A percentile compares a stretch with the other conserved stretches of the same genome.
These are phyloP conservation scores for Diachasma alloeum DNA, from an alignment of 1,140 invertebrate genomes.

Conservation along the genomic window DNA sequence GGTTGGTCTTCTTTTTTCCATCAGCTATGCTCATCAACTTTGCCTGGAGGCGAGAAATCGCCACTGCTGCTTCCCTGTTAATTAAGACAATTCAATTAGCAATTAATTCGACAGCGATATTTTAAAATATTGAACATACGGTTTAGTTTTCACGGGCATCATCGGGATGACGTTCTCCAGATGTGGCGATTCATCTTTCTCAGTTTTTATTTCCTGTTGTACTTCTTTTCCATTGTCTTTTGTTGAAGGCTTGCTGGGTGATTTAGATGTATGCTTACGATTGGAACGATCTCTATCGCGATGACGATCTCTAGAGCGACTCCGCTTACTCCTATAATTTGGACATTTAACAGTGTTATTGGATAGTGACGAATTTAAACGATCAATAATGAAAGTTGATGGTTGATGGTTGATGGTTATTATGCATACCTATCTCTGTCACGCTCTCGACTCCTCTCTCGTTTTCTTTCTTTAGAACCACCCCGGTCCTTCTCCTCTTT, in stretches of 20 bases:
- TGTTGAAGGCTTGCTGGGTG: constrained; percentile 53
- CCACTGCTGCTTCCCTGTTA: constrained; percentile 61
- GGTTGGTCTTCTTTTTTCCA: constrained; percentile 61
- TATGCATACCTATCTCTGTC: constrained; percentile 61
- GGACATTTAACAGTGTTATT: constrained; percentile 22
- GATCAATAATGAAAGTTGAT: not conserved
- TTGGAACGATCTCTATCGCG: constrained; percentile 62
- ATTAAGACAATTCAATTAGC: not conserved
- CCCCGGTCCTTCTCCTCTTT: constrained; percentile 61
- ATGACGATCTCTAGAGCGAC: constrained; percentile 64
- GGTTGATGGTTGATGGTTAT: too few relatives aligned
- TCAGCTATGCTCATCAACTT: constrained; percentile 70
- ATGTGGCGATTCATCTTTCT: constrained; percentile 59
- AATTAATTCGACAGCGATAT: too few relatives aligned
- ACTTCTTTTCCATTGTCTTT: constrained; percentile 58
- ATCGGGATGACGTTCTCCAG: constrained; percentile 58
- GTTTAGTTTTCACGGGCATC: constrained; percentile 61
- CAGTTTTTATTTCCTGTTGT: constrained; percentile 50
- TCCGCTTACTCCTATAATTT: constrained; percentile 61
- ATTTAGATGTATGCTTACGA: constrained; percentile 59
- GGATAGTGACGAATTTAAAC: not conserved
- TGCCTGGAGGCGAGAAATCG: constrained; percentile 69
- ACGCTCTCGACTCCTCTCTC: constrained; percentile 62
- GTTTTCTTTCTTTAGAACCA: constrained; percentile 56
- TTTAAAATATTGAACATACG: constrained; percentile 48